phyloP scores from a whole-genome alignment of 2,113 vertebrate species.

The Ovis canadensis region DNA sequence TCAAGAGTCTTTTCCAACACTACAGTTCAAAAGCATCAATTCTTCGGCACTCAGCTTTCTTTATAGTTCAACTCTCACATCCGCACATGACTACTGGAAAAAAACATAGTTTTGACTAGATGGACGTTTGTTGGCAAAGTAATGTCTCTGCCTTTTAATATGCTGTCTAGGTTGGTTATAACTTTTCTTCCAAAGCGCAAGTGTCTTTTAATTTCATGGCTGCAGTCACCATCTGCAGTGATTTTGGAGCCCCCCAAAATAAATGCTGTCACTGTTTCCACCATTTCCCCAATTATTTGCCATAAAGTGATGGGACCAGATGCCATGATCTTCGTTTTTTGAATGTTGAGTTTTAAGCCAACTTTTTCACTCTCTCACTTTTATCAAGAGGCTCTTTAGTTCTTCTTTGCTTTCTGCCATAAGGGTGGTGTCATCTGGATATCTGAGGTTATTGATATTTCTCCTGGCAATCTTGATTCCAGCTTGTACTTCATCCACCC shows the following conservation, averaged over 20 bases:
- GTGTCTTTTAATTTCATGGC: neutral
- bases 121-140: neutral
- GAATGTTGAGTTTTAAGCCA: neutral
- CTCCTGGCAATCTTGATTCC: neutral
- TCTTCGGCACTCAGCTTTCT: neutral
- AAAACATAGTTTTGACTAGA: neutral
- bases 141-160: neutral
- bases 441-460: neutral
- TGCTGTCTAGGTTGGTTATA: neutral
- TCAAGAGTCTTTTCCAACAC: neutral
- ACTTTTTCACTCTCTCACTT: neutral
- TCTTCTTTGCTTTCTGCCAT: neutral
- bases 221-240: neutral
- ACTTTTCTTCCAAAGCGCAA: neutral
- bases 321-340: neutral
- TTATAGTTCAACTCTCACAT: neutral
- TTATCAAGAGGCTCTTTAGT: neutral
- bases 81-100: neutral
- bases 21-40: neutral
- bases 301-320: neutral
- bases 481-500: neutral
- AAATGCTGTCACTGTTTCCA: neutral
- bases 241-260: neutral
- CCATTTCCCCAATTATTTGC: neutral
- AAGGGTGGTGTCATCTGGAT: neutral